phyloP scores from a whole-genome alignment of 1,140 invertebrate genomes.

The Eriocheir sinensis region DNA sequence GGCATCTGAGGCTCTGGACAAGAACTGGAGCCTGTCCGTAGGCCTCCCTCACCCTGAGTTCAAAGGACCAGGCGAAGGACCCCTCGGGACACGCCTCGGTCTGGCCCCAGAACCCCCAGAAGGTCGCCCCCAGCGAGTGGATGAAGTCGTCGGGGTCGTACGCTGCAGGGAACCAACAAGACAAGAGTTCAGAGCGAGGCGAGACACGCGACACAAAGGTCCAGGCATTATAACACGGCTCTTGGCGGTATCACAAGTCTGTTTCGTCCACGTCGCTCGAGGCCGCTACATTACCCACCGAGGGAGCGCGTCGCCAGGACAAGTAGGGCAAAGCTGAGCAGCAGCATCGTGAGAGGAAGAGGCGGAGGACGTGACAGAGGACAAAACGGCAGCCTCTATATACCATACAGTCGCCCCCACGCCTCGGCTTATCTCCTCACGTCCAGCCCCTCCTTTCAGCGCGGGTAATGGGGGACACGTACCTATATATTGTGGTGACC shows the following conservation, averaged over 20 bases:
- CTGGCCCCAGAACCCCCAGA: slow-evolving; percentile 55
- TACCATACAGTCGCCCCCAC: too few species aligned
- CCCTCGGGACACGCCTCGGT: slow-evolving; percentile 54
- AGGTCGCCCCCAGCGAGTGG: slow-evolving; percentile 56
- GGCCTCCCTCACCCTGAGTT: slow-evolving; percentile 57
- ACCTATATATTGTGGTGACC: too few species aligned
- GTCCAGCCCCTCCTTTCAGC: too few species aligned
- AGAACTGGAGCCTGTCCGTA: too few species aligned
- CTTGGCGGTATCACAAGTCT: neutral
- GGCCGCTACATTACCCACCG: slow-evolving; percentile 17
- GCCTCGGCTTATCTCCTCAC: too few species aligned
- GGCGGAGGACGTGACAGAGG: too few species aligned
- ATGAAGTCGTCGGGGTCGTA: slow-evolving; percentile 59
- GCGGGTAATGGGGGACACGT: too few species aligned
- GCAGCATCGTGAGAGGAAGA: slow-evolving; percentile 14
- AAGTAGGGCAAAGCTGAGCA: neutral
- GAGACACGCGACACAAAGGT: neutral
- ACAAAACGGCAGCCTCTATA: too few species aligned
- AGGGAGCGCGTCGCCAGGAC: neutral
- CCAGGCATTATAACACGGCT: neutral
- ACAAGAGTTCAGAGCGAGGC: too few species aligned
- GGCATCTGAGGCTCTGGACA: too few species aligned
- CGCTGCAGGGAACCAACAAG: neutral
- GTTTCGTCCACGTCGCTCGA: too few species aligned
- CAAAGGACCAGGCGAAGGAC: slow-evolving; percentile 51